These are phyloP conservation scores for Watsonalla binaria DNA, from an alignment of 2,888 invertebrate genomes.

Conservation along the genomic window DNA sequence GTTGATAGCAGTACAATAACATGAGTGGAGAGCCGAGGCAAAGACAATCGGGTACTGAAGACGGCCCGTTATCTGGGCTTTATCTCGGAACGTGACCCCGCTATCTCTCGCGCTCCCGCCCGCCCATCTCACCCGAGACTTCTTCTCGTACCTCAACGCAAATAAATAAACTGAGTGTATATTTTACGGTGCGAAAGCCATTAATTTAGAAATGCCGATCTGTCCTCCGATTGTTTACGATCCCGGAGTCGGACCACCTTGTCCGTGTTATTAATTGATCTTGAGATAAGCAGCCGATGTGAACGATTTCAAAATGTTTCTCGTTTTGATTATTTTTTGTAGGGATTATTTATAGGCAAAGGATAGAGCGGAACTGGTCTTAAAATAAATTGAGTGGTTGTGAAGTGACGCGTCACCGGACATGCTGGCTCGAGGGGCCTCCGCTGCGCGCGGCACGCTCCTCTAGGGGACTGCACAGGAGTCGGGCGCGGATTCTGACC, in stretches of 20 bases:
- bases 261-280: constrained; percentile 71
- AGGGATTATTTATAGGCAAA: constrained; percentile 11
- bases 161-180: constrained; percentile 42
- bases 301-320: constrained; percentile 26
- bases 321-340: constrained; percentile 13
- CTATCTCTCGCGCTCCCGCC: constrained; percentile 58
- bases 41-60: constrained; percentile 66
- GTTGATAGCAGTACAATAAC: neutral
- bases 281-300: constrained; percentile 44
- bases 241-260: constrained; percentile 57
- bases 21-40: constrained; percentile 22
- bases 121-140: constrained; percentile 59
- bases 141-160: constrained; percentile 41
- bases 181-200: constrained; percentile 45
- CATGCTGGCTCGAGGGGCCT: constrained; percentile 3
- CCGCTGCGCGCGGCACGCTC: neutral
- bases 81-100: constrained; percentile 74
- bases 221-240: constrained; percentile 65
- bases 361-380: constrained; percentile 27
- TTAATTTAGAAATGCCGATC: constrained; percentile 68
- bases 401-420: constrained; percentile 20
- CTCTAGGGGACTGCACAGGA: neutral
- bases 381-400: constrained; percentile 37
- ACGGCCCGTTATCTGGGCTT: constrained; percentile 59
- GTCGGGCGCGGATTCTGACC: neutral